Percentiles rank a stretch among this genome's conserved stretches.
These are phyloP conservation scores for Tyto alba DNA, from an alignment of 2,113 vertebrate genomes.

Conservation along the genomic window DNA sequence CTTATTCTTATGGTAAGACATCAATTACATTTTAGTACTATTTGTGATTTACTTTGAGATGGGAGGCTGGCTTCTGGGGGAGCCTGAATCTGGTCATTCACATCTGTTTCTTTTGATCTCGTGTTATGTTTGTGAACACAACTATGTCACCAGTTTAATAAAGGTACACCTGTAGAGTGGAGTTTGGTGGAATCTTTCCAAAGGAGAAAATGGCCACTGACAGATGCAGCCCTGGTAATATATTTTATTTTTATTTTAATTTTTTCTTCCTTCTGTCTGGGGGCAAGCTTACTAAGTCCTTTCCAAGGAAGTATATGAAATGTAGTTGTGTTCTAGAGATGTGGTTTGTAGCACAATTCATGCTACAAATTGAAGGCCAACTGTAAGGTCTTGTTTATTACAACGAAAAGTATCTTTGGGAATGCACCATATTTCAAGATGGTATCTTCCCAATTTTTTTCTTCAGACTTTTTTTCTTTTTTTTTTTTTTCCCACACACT, in stretches of 20 bases:
- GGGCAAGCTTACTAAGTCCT: accelerated
- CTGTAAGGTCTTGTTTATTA: background rate
- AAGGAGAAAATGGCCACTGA: background rate
- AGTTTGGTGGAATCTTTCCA: background rate
- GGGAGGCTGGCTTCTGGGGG: background rate
- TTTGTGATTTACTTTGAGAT: background rate
- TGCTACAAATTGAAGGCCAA: background rate
- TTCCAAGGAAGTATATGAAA: background rate
- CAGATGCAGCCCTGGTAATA: background rate
- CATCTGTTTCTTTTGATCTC: background rate
- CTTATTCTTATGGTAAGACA: background rate
- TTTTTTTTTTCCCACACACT: background rate
- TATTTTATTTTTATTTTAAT: background rate
- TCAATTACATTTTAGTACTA: background rate
- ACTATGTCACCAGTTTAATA: background rate
- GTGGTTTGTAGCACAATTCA: background rate
- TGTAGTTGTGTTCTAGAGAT: background rate
- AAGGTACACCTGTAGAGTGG: background rate
- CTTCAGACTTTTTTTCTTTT: background rate
- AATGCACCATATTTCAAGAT: background rate
- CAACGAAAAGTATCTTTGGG: background rate
- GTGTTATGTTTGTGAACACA: background rate
- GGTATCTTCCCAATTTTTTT: background rate
- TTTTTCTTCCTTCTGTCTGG: background rate
- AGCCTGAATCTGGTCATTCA: background rate